Evolutionary conservation across 2,888 invertebrate species (phyloP).

Genomic region (Pollenia amentaria): DNA sequence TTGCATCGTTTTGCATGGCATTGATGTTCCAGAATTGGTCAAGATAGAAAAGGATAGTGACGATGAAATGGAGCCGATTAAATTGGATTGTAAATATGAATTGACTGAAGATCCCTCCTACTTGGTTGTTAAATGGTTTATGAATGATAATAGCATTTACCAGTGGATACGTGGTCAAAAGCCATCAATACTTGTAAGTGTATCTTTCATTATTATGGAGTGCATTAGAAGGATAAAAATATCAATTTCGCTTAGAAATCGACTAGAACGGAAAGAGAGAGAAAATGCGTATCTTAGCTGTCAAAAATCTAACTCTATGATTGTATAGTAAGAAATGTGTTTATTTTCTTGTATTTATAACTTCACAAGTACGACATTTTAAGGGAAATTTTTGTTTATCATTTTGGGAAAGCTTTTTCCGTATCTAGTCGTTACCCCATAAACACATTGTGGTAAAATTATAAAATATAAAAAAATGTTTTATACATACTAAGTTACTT

Average conservation of each 20-base stretch:
- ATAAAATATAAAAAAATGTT: too few species aligned
- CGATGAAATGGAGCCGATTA: conserved; percentile 54
- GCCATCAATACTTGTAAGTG: conserved; percentile 86
- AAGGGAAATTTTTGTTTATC: too few species aligned
- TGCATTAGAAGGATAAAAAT: conserved; percentile 6
- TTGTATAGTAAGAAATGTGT: too few species aligned
- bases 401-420: too few species aligned
- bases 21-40: conserved; percentile 71
- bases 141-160: conserved; percentile 89
- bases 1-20: conserved; percentile 53
- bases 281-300: too few species aligned
- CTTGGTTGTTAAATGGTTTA: conserved; percentile 91
- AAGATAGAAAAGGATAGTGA: conserved; percentile 63
- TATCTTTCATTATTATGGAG: neutral
- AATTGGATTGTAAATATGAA: conserved; percentile 89
- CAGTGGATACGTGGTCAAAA: conserved; percentile 91
- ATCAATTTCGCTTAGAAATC: neutral
- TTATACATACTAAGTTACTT: too few species aligned
- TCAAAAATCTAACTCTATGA: too few species aligned
- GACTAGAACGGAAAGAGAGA: too few species aligned
- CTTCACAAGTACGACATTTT: too few species aligned
- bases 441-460: too few species aligned
- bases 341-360: too few species aligned
- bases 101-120: conserved; percentile 88
- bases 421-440: too few species aligned